Evolutionary conservation across 2,797 vertebrate genomes (phyloP).

Genomic region (Mareca strepera): DNA sequence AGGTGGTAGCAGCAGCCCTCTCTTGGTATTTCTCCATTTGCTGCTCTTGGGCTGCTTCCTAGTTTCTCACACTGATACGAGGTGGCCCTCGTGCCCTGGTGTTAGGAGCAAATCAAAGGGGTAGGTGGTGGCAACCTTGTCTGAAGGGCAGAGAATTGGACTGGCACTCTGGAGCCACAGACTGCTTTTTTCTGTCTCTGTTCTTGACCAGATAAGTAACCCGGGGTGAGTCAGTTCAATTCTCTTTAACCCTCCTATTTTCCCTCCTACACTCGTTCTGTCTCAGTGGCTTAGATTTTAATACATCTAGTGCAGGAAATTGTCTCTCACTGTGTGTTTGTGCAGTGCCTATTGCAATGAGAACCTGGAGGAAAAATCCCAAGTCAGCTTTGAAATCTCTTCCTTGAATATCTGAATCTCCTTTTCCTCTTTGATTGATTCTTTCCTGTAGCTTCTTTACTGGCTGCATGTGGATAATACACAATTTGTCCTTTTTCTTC

Average conservation of each 20-base stretch:
- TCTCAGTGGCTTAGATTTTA: conserved; percentile 44
- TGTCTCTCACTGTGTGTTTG: background rate
- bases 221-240: conserved; percentile 29
- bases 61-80: background rate
- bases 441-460: conserved; percentile 28
- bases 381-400: conserved; percentile 35
- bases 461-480: background rate
- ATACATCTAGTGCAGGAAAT: conserved; percentile 53
- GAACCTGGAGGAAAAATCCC: conserved; percentile 44
- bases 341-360: conserved; percentile 17
- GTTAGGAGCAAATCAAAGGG: background rate
- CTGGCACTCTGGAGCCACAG: conserved; percentile 26
- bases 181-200: conserved; percentile 29
- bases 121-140: background rate
- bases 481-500: background rate
- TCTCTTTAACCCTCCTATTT: conserved; percentile 33
- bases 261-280: conserved; percentile 53
- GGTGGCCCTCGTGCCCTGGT: background rate
- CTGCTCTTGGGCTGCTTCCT: background rate
- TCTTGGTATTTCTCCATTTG: background rate
- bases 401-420: conserved; percentile 39
- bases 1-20: background rate
- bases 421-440: conserved; percentile 37
- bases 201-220: conserved; percentile 59
- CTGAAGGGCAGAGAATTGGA: background rate